These are phyloP conservation scores for Pseudopipra pipra DNA, from an alignment of 2,113 vertebrate genomes.

Conservation along the genomic window DNA sequence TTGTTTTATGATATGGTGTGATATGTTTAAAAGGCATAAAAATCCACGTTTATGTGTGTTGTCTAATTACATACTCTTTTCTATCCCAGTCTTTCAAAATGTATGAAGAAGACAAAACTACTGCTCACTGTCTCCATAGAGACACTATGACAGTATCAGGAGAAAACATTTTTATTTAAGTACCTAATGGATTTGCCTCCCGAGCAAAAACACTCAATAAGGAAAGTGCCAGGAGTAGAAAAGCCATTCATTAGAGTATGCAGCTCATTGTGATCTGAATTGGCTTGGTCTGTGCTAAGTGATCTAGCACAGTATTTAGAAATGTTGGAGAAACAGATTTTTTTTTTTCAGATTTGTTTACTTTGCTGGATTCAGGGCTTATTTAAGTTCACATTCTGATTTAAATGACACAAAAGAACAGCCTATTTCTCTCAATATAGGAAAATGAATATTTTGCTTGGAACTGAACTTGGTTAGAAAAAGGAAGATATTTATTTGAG, in stretches of 20 bases:
- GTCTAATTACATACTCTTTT: not conserved
- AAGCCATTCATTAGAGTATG: conserved; percentile 23
- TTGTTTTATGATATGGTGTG: not conserved
- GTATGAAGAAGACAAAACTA: conserved; percentile 21
- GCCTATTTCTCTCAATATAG: not conserved
- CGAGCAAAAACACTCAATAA: conserved; percentile 56
- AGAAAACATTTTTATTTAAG: conserved; percentile 59
- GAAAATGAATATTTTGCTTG: not conserved
- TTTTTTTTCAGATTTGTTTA: not conserved
- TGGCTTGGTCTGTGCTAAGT: conserved; percentile 12
- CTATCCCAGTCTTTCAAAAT: not conserved
- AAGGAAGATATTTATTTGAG: not conserved
- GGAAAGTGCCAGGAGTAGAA: conserved; percentile 25
- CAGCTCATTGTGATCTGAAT: conserved; percentile 2
- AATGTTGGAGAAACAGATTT: not conserved
- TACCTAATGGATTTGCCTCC: conserved; percentile 43
- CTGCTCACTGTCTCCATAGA: conserved; percentile 37
- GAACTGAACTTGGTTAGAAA: not conserved
- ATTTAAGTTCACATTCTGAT: not conserved
- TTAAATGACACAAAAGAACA: not conserved
- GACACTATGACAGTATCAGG: conserved; percentile 28
- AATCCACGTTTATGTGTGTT: not conserved
- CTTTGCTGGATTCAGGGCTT: not conserved
- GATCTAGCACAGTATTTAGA: conserved; percentile 11
- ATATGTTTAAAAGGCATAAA: not conserved